Evolutionary conservation across 2,797 vertebrate species (phyloP).

Genomic region (Cuniculus paca): DNA sequence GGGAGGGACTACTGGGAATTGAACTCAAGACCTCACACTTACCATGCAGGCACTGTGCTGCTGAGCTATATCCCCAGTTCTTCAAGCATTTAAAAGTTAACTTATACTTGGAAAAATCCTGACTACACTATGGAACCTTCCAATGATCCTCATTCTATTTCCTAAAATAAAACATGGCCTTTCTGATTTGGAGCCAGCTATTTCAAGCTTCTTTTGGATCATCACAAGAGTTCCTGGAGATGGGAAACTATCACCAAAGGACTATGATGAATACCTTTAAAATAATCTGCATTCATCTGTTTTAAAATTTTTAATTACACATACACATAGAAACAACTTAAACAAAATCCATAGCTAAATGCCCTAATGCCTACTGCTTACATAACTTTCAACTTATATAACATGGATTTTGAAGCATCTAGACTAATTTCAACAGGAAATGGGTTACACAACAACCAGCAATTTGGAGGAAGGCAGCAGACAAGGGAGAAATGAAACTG

Average conservation of each 20-base stretch:
- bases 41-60: too few relatives aligned
- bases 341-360: slow-evolving; percentile 67
- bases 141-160: slow-evolving; percentile 22
- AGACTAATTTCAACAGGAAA: slow-evolving; percentile 84
- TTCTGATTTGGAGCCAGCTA: slow-evolving; percentile 35
- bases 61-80: too few relatives aligned
- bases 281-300: not conserved
- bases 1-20: too few relatives aligned
- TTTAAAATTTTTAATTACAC: slow-evolving; percentile 46
- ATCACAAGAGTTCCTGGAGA: slow-evolving; percentile 13
- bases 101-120: slow-evolving; percentile 14
- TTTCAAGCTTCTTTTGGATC: slow-evolving; percentile 57
- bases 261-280: not conserved
- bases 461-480: slow-evolving; percentile 75
- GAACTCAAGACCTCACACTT: too few relatives aligned
- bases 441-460: slow-evolving; percentile 80
- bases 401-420: slow-evolving; percentile 76
- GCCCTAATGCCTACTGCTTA: slow-evolving; percentile 70
- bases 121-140: not conserved
- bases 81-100: slow-evolving; percentile 12
- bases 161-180: slow-evolving; percentile 59
- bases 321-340: not conserved
- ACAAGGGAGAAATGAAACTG: slow-evolving; percentile 63
- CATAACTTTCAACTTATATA: slow-evolving; percentile 81
- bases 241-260: not conserved